A percentile compares a stretch with the other conserved stretches of the same genome.
Evolutionary conservation across 2,888 invertebrate genomes (phyloP).

Genomic region (Heteropelma amictum): DNA sequence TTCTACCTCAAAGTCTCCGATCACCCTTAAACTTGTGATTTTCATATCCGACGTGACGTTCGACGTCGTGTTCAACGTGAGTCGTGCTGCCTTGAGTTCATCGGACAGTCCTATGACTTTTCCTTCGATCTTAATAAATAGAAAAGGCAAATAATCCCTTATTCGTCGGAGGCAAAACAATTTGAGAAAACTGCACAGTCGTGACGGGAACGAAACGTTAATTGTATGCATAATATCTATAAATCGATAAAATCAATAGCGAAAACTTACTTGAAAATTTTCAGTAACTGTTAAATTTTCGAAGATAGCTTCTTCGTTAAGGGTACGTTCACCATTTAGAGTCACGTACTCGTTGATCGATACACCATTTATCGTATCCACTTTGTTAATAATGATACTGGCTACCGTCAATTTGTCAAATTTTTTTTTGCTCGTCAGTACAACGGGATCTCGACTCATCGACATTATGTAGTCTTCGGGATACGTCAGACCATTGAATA

Average conservation of each 20-base stretch:
- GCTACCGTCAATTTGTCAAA: slow-evolving; percentile 77
- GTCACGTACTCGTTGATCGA: slow-evolving; percentile 78
- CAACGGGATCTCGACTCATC: slow-evolving; percentile 68
- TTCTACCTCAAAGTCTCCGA: slow-evolving; percentile 78
- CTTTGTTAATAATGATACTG: slow-evolving; percentile 75
- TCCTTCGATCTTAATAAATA: slow-evolving; percentile 78
- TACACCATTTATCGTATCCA: slow-evolving; percentile 78
- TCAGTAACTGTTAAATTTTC: slow-evolving; percentile 79
- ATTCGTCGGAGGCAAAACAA: not conserved
- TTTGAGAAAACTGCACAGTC: not conserved
- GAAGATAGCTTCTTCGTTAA: slow-evolving; percentile 79
- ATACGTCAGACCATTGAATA: slow-evolving; percentile 79
- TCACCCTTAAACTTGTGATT: slow-evolving; percentile 78
- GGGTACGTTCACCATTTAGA: slow-evolving; percentile 76
- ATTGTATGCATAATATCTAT: not conserved
- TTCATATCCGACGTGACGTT: slow-evolving; percentile 11
- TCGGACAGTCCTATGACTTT: slow-evolving; percentile 76
- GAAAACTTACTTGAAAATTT: slow-evolving; percentile 76
- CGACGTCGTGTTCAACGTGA: slow-evolving; percentile 77
- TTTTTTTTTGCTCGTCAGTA: slow-evolving; percentile 78
- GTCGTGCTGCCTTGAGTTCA: slow-evolving; percentile 77
- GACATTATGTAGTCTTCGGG: slow-evolving; percentile 79
- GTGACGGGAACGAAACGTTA: not conserved
- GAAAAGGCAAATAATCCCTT: not conserved
- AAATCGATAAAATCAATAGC: not conserved